phyloP scores from a whole-genome alignment of 2,113 vertebrate genomes.

The Gopherus evgoodei region DNA sequence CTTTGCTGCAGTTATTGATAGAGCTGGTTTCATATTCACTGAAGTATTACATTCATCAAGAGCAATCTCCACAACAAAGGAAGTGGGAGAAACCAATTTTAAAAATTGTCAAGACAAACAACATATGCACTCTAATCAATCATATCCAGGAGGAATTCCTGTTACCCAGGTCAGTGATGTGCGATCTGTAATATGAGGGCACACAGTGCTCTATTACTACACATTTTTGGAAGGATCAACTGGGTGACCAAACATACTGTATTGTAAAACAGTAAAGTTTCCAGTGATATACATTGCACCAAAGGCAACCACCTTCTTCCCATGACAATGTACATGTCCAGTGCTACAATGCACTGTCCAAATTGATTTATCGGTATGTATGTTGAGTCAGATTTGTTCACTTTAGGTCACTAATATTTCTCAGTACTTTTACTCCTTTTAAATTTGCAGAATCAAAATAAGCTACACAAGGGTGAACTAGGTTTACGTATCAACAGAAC shows the following conservation, averaged over 20 bases:
- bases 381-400: background rate
- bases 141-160: background rate
- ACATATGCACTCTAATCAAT: background rate
- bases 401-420: conserved; percentile 32
- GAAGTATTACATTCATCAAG: background rate
- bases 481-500: conserved; percentile 59
- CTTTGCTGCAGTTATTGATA: background rate
- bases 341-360: background rate
- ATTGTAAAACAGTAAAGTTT: background rate
- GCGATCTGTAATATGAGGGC: background rate
- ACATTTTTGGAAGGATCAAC: background rate
- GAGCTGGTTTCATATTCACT: background rate
- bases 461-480: conserved; percentile 26
- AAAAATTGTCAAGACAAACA: conserved; percentile 18
- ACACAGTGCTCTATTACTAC: background rate
- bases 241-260: background rate
- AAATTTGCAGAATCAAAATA: conserved; percentile 38
- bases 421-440: conserved; percentile 15
- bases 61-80: background rate
- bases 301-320: background rate
- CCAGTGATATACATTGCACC: background rate
- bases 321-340: background rate
- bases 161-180: background rate
- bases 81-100: conserved; percentile 35
- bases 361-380: background rate